Percentiles rank a stretch among this genome's conserved stretches.
Evolutionary conservation across 2,113 vertebrate species (phyloP).

Genomic region (Gambusia holbrooki): DNA sequence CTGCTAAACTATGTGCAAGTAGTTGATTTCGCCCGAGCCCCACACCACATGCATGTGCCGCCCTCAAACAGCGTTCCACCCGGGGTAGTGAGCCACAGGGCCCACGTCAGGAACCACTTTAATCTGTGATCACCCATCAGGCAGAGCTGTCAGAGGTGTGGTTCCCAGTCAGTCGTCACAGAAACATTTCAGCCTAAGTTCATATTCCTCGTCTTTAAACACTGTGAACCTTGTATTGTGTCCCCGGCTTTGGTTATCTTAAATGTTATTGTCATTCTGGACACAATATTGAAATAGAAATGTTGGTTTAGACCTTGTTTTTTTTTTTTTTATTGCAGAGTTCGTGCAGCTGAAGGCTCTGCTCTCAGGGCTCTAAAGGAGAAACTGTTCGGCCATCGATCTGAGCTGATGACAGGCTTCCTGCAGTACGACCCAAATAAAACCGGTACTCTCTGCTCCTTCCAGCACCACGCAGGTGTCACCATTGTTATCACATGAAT

Average conservation of each 20-base stretch:
- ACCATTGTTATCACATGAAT: not conserved
- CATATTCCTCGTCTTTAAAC: too few relatives aligned
- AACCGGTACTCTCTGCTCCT: slow-evolving; percentile 77
- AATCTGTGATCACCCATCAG: too few relatives aligned
- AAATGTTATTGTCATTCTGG: not conserved
- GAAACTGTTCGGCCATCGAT: slow-evolving; percentile 87
- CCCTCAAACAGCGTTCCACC: too few relatives aligned
- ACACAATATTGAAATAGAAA: not conserved
- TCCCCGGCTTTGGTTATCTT: too few relatives aligned
- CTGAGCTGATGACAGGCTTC: slow-evolving; percentile 86
- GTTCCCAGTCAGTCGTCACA: too few relatives aligned
- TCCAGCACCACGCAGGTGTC: not conserved
- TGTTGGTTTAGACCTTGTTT: not conserved
- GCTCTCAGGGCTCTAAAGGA: slow-evolving; percentile 89
- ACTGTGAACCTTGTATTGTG: too few relatives aligned
- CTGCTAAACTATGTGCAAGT: not conserved
- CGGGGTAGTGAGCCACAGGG: too few relatives aligned
- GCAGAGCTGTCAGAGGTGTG: too few relatives aligned
- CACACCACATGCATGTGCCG: too few relatives aligned
- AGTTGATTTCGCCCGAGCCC: not conserved
- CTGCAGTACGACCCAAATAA: slow-evolving; percentile 78
- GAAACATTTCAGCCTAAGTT: too few relatives aligned
- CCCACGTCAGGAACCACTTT: too few relatives aligned
- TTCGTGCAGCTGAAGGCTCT: slow-evolving; percentile 85
- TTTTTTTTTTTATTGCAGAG: slow-evolving; percentile 75